Evolutionary conservation across 2,888 invertebrate species (phyloP), one percentile per base, ranked within the genome.

Genomic region (Pharmacophagus antenor): DNA sequence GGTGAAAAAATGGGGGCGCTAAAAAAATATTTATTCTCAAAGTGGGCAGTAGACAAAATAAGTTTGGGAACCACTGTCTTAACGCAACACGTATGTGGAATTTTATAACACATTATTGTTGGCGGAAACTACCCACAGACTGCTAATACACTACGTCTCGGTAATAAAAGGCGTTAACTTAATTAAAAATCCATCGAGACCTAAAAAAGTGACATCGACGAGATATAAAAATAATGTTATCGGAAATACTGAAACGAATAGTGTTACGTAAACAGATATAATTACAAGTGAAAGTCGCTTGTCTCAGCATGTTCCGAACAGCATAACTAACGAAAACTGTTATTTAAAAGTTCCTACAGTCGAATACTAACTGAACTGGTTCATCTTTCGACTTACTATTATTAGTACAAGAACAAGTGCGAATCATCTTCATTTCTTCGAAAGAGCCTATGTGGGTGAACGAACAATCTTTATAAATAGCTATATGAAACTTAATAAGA

Each of bases 211-310:
- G n/a, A n/a, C n/a, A 37, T 15, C 37, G 37, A n/a, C 37, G n/a
- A 37, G 37, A 37, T n/a, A 15, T 37, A 37, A 37, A 37, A 37
- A 37, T n/a, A 37, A 37, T n/a, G 37, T 15, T 37, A n/a, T n/a
- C n/a, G n/a, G n/a, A n/a, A n/a, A n/a, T n/a, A n/a, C n/a, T n/a
- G n/a, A n/a, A n/a, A n/a, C n/a, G n/a, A 17, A 51, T 31, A 37
- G 2, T 20, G 21, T 51, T 37, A 20, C 31, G n/a, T 37, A 37
- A 37, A 37, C 37, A n/a, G 37, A 37, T 37, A 37, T 37, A 37
- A 15, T 37, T 37, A n/a, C 37, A 37, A 37, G 37, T 37, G 37
- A 37, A 53, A 53, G 42, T 53, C 12, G 42, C 52, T 18, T 3
- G 23, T 7, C 37, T 37, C n/a, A n/a, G 37, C 37, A 1, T 15